Evolutionary conservation across 2,888 invertebrate genomes (phyloP).

Genomic region (Piscicola geometra): DNA sequence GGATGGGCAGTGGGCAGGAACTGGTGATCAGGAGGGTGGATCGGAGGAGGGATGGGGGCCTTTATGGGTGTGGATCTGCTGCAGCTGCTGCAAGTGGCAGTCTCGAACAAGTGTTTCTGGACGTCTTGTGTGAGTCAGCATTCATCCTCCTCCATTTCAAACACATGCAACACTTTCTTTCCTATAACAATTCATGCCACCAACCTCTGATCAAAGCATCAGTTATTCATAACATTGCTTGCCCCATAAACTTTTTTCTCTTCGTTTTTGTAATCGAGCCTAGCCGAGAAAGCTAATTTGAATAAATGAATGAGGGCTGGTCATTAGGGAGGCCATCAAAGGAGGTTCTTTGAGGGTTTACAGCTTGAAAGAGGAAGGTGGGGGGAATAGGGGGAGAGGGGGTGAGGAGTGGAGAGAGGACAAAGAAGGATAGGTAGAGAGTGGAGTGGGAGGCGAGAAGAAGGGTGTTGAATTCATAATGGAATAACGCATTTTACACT

Average conservation of each 20-base stretch:
- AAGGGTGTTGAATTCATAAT: background rate
- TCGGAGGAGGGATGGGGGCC: background rate
- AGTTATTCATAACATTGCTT: too few species aligned
- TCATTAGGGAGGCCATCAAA: background rate
- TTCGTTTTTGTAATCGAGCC: background rate
- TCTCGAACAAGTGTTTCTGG: background rate
- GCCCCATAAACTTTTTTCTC: too few species aligned
- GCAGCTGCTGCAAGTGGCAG: too few species aligned
- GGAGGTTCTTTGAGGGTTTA: slow-evolving; percentile 2
- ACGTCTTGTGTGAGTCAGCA: background rate
- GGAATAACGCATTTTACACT: background rate
- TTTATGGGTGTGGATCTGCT: background rate
- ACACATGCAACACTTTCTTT: too few species aligned
- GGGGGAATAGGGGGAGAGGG: background rate
- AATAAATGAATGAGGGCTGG: background rate
- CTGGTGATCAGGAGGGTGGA: slow-evolving; percentile 9
- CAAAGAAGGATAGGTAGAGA: background rate
- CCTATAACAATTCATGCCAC: too few species aligned
- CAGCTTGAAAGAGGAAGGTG: background rate
- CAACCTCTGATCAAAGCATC: too few species aligned
- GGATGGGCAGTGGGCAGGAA: background rate
- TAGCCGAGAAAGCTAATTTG: background rate
- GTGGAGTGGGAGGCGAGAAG: background rate
- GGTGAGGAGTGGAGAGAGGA: background rate
- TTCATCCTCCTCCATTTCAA: too few species aligned